Base-by-base conservation (phyloP, 2,113 vertebrate genomes). In the Psammodynastes pulverulentus region DNA sequence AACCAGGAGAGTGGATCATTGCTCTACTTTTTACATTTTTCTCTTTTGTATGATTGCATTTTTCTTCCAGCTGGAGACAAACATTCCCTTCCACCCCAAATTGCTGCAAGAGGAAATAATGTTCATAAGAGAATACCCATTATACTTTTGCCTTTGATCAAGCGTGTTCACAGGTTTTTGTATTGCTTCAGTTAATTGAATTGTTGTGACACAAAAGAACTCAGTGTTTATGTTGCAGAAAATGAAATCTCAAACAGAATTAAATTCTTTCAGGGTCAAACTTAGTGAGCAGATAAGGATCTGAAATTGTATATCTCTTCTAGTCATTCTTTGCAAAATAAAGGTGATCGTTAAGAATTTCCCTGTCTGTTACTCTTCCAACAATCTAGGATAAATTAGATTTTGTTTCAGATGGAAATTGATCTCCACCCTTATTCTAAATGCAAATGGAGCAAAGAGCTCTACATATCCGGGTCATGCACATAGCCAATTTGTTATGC, bases 1-100 rank as follows among this genome's bases (percentile, higher is more conserved):
- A 94, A 95, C 91, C 53, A 23, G 86, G 91, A 95, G 94, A 90
- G 53, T 21, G 87, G 88, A 87, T 46, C 96, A 93, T 94, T 90
- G 96, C 94, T 90, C 5, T 3, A 12, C 29, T 72, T 4, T 56
- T 89, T 26, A 54, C 12, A 15, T 48, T 49, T 51, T 51, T 87
- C 86, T n/a, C 48, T 87, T 49, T 51, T 48, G 34, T n/a, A 48
- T 29, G 1, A 34, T 23, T 52, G 34, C 9, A 13, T 91, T 87
- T 3, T 1, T 12, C 29, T 39, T 90, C 12, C 7, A 5, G 86
- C 79, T 92, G 34, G 34, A 79, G 34, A 3, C 34, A 39, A 43
- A 79, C 72, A 79, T 79, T 79, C 34, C 34, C 72, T 79, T 43
- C 34, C 72, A 43, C 72, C 17, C 34, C 34, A 79, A 43, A 79